Evolutionary conservation across 2,797 vertebrate genomes (phyloP), one percentile per base, ranked within the genome.

Genomic region (Cyclura pinguis): DNA sequence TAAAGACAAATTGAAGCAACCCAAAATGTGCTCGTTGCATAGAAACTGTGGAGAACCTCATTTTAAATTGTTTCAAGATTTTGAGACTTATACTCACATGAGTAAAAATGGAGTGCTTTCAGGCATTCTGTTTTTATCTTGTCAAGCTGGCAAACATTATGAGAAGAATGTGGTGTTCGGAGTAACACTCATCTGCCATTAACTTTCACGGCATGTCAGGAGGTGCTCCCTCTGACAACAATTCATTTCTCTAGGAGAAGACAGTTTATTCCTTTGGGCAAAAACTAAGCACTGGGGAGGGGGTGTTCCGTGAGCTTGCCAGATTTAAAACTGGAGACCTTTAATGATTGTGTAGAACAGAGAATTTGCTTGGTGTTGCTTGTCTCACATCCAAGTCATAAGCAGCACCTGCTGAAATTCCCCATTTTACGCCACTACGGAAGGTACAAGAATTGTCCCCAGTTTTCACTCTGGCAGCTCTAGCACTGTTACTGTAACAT

Each of bases 1-100:
- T 87, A 91, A 92, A 92, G 85, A 80, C 89, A 90, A 95, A 95
- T 77, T 91, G 90, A 94, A 96, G 94, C 93, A 96, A 94, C 92
- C 89, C 0, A 0, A 88, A 92, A 91, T 89, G 93, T 89, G 89
- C 90, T 85, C 42, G 1, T 20, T 86, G 72, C 52, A 83, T 80
- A 90, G 93, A 89, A 95, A 93, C 84, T 93, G 95, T 91, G 67
- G 85, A 76, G 83, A 84, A 64, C 89, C 93, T 92, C 2, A 0
- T 3, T 76, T 83, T 57, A 92, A 85, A 0, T 77, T 85, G 90
- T 93, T 94, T 83, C 81, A 83, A 85, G 1, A 80, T 91, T 85
- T 74, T 67, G 95, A 87, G 47, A 88, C 82, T 27, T 87, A 69
- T 86, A 90, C 84, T 76, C 89, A 81, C 84, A 93, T 82, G 86